Conservation (phyloP, 2,113 vertebrate species). For the Prolemur simus region DNA sequence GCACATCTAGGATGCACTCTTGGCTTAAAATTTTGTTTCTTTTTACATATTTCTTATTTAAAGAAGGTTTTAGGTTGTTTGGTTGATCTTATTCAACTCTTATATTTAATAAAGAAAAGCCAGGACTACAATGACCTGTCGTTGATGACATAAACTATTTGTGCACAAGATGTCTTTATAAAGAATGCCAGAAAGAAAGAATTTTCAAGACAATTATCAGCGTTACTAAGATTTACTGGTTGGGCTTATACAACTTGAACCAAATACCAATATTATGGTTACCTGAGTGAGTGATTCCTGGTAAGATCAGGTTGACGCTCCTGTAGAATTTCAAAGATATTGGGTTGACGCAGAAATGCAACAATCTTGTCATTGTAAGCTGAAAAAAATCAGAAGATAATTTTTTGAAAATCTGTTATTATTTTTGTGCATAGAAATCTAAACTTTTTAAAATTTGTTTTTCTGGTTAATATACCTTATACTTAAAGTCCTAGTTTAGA, state of each 20-base stretch:
- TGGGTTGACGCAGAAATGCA: conserved; percentile 97
- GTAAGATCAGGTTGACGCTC: conserved; percentile 97
- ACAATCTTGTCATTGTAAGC: conserved; percentile 99
- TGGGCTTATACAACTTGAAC: not conserved
- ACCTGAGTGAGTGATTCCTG: conserved; percentile 98
- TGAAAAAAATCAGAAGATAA: conserved; percentile 76
- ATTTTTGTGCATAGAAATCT: not conserved
- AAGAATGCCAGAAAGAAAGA: not conserved
- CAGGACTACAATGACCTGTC: not conserved
- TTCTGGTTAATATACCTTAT: not conserved
- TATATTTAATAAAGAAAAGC: not conserved
- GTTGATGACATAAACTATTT: not conserved
- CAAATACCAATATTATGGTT: conserved; percentile 32
- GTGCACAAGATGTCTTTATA: not conserved
- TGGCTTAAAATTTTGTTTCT: not conserved
- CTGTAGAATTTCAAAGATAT: conserved; percentile 98
- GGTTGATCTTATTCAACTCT: not conserved
- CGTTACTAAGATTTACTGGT: not conserved
- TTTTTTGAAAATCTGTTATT: not conserved
- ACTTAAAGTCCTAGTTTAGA: not conserved
- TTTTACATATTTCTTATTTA: not conserved
- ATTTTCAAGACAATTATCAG: not conserved
- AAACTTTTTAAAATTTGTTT: not conserved
- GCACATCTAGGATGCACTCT: not conserved
- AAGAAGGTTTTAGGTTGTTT: not conserved